A percentile compares a stretch with the other conserved stretches of the same genome.
These are phyloP conservation scores for Rhagophthalmus giganteus DNA, from an alignment of 2,888 invertebrate species.

Conservation along the genomic window DNA sequence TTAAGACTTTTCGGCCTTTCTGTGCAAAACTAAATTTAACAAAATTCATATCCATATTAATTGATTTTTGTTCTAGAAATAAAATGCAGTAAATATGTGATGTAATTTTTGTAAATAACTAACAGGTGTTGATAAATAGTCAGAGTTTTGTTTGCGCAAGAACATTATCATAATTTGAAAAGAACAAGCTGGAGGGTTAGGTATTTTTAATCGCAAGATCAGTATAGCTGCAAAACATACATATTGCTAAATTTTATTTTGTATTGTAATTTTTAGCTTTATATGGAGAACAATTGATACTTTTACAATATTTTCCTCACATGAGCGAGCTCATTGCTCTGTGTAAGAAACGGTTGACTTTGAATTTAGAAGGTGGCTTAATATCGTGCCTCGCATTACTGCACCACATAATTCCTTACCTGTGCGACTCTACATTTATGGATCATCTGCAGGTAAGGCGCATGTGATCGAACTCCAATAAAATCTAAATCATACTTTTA, in stretches of 20 bases:
- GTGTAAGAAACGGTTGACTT: constrained; percentile 78
- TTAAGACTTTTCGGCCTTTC: too few species aligned
- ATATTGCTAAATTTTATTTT: too few species aligned
- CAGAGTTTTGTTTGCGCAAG: background rate
- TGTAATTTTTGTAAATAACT: too few species aligned
- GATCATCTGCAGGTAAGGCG: constrained; percentile 75
- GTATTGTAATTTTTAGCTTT: constrained; percentile 56
- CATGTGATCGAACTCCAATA: too few species aligned
- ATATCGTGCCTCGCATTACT: constrained; percentile 81
- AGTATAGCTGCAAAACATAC: too few species aligned
- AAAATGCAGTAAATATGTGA: too few species aligned
- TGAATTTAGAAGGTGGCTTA: constrained; percentile 84
- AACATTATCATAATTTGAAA: background rate
- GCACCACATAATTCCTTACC: constrained; percentile 77
- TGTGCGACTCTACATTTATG: constrained; percentile 84
- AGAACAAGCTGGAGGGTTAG: background rate
- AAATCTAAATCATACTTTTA: too few species aligned
- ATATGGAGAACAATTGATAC: constrained; percentile 85
- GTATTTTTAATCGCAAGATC: too few species aligned
- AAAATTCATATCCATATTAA: too few species aligned
- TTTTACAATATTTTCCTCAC: constrained; percentile 88
- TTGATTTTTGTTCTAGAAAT: background rate
- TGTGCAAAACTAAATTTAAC: too few species aligned
- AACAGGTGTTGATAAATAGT: background rate
- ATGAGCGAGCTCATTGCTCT: constrained; percentile 82